Conservation (phyloP, 2,888 invertebrate species). For the Willowsia nigromaculata region DNA sequence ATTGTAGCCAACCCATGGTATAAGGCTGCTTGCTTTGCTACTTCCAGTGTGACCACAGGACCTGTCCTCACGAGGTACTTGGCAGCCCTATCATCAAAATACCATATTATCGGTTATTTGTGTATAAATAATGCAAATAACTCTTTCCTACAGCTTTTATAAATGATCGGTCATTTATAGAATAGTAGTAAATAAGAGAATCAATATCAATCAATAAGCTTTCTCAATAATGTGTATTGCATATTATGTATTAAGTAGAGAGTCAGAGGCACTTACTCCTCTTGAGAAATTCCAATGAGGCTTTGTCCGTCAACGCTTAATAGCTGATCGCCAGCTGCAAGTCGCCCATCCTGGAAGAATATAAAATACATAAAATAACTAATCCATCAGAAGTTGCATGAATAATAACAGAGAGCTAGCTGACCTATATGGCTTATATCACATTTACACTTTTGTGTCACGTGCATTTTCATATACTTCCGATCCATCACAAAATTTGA, state of each 20-base stretch:
- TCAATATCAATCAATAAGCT: constrained; percentile 42
- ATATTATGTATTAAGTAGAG: not conserved
- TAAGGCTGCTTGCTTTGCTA: constrained; percentile 98
- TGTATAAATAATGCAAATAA: not conserved
- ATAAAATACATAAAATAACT: constrained; percentile 21
- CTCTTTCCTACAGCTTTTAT: not conserved
- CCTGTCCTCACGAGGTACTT: constrained; percentile 97
- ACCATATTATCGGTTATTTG: not conserved
- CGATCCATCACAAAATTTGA: too few species aligned
- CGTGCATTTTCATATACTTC: too few species aligned
- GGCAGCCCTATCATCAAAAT: constrained; percentile 87
- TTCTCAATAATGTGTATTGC: not conserved
- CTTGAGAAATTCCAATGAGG: constrained; percentile 88
- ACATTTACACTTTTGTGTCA: too few species aligned
- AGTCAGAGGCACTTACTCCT: constrained; percentile 82
- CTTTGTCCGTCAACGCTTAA: constrained; percentile 98
- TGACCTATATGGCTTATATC: too few species aligned
- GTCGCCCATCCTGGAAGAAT: constrained; percentile 88
- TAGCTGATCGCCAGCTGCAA: constrained; percentile 98
- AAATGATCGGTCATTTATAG: not conserved
- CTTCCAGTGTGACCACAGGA: constrained; percentile 94
- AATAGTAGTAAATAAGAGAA: not conserved
- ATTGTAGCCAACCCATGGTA: constrained; percentile 95
- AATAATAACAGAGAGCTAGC: too few species aligned
- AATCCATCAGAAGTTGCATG: too few species aligned